Evolutionary conservation across 2,888 invertebrate species (phyloP).

Genomic region (Rhagonycha lutea): DNA sequence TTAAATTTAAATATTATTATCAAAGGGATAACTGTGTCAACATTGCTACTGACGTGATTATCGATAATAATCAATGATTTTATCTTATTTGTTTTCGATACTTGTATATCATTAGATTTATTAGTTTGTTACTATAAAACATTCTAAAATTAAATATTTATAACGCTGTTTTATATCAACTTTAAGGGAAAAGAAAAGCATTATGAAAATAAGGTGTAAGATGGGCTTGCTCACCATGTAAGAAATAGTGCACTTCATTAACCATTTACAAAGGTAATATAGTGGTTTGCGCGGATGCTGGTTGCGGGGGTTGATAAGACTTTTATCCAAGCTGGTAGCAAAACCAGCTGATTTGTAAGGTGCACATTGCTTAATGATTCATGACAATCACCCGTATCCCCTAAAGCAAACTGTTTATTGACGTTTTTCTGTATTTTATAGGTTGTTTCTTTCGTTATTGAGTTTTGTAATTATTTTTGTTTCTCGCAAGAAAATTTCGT

Average conservation of each 20-base stretch:
- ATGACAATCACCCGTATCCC: slow-evolving; percentile 26
- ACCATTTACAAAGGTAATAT: slow-evolving; percentile 16
- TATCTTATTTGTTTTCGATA: background rate
- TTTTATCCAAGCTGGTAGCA: slow-evolving; percentile 16
- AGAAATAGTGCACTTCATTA: slow-evolving; percentile 21
- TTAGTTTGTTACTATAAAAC: background rate
- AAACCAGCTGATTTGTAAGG: slow-evolving; percentile 24
- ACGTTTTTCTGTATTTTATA: slow-evolving; percentile 21
- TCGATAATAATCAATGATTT: no score
- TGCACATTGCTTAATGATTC: slow-evolving; percentile 29
- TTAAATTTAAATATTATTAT: background rate
- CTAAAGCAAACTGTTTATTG: slow-evolving; percentile 10
- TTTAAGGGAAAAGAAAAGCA: background rate
- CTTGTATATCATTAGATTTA: background rate
- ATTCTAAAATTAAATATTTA: background rate
- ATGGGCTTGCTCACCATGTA: background rate
- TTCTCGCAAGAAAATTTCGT: background rate
- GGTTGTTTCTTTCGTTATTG: slow-evolving; percentile 14
- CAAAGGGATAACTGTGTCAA: no score
- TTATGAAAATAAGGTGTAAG: background rate
- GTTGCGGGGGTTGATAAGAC: slow-evolving; percentile 17
- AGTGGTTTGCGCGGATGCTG: slow-evolving; percentile 16
- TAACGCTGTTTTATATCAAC: background rate
- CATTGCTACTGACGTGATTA: no score
- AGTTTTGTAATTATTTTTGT: slow-evolving; percentile 4